A percentile compares a stretch with the other conserved stretches of the same genome.
These are phyloP conservation scores for Cotesia glomerata DNA, from an alignment of 1,140 invertebrate genomes.

Conservation along the genomic window DNA sequence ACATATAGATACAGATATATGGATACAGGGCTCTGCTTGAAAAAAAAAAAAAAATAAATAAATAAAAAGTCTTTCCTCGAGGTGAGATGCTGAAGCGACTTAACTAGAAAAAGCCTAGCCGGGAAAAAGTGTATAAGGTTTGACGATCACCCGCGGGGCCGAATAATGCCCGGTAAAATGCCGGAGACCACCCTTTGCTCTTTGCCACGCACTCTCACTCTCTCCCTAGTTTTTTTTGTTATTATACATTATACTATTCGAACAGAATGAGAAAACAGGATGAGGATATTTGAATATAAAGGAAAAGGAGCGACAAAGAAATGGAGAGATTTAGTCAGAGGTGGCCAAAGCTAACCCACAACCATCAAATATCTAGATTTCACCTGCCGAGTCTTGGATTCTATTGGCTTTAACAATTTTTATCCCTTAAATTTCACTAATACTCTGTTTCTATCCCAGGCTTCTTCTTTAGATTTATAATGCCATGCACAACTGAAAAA, in stretches of 20 bases:
- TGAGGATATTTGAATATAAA: not conserved
- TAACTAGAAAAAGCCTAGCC: conserved; percentile 18
- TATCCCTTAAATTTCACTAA: conserved; percentile 38
- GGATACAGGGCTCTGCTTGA: too few species aligned
- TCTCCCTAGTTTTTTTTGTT: conserved; percentile 14
- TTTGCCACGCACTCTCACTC: conserved; percentile 42
- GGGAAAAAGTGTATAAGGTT: conserved; percentile 36
- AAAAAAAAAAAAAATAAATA: conserved; percentile 17
- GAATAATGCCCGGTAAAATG: conserved; percentile 57
- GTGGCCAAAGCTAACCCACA: conserved; percentile 47
- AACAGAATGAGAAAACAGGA: conserved; percentile 16
- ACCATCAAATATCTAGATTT: conserved; percentile 50
- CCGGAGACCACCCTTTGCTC: conserved; percentile 56
- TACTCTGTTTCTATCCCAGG: conserved; percentile 31
- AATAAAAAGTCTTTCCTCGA: conserved; percentile 5
- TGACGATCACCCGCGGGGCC: conserved; percentile 52
- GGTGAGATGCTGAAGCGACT: conserved; percentile 16
- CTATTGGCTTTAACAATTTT: conserved; percentile 7
- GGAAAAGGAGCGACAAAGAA: conserved; percentile 7
- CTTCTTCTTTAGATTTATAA: not conserved
- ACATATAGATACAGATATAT: too few species aligned
- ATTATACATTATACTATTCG: too few species aligned
- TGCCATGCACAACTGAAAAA: not conserved
- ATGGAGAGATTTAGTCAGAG: conserved; percentile 41
- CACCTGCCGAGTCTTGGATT: conserved; percentile 41